phyloP scores from a whole-genome alignment of 1,140 invertebrate genomes.

The Campodea augens region DNA sequence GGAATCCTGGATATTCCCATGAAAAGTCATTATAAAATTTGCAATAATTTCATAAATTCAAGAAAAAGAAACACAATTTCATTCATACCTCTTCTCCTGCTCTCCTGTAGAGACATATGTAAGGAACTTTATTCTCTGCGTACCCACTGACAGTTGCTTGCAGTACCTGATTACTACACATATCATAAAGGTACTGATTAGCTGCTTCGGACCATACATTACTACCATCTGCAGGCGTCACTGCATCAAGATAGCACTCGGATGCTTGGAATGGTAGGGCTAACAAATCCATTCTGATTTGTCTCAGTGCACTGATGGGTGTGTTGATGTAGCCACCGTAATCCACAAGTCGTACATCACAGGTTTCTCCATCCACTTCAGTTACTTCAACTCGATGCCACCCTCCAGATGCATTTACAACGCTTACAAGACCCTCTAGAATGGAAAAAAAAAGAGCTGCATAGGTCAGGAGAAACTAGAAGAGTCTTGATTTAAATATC shows the following conservation, averaged over 20 bases:
- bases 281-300: conserved; percentile 83
- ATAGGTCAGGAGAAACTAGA: background rate
- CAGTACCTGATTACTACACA: conserved; percentile 56
- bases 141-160: conserved; percentile 73
- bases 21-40: conserved; percentile 3
- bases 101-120: conserved; percentile 56
- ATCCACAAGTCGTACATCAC: conserved; percentile 74
- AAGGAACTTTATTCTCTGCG: conserved; percentile 49
- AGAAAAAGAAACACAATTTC: background rate
- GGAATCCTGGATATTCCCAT: too few relatives aligned
- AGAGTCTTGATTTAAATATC: background rate
- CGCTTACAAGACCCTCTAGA: conserved; percentile 68
- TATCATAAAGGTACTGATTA: conserved; percentile 45
- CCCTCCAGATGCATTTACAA: conserved; percentile 54
- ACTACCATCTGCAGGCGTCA: conserved; percentile 56
- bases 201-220: conserved; percentile 50
- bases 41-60: background rate
- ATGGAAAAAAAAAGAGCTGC: conserved; percentile 14
- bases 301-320: conserved; percentile 49
- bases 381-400: conserved; percentile 78
- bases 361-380: conserved; percentile 31
- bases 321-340: conserved; percentile 77
- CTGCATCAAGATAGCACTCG: conserved; percentile 76
- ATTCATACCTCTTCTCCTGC: conserved; percentile 42
- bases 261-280: conserved; percentile 86